Conservation (phyloP, 2,888 invertebrate species). For the Malachius bipustulatus region DNA sequence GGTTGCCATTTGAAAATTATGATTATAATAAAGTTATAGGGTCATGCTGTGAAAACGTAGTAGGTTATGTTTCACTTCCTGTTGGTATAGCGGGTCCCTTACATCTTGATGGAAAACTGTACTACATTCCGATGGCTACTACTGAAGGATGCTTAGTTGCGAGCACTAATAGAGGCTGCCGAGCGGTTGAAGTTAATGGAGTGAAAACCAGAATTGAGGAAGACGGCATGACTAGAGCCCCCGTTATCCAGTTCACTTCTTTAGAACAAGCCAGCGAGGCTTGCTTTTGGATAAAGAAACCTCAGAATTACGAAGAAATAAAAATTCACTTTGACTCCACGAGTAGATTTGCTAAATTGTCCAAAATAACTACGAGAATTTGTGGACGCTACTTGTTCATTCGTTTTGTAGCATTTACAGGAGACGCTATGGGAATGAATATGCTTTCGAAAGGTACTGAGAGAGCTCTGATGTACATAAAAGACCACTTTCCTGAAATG, state of each 20-base stretch:
- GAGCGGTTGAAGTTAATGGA: slow-evolving; percentile 70
- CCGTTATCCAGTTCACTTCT: slow-evolving; percentile 75
- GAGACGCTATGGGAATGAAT: slow-evolving; percentile 99
- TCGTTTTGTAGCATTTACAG: slow-evolving; percentile 47
- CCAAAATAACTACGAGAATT: slow-evolving; percentile 65
- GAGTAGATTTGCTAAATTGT: slow-evolving; percentile 76
- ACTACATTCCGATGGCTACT: slow-evolving; percentile 92
- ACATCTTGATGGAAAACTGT: slow-evolving; percentile 63
- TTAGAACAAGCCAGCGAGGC: slow-evolving; percentile 62
- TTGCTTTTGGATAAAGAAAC: slow-evolving; percentile 66
- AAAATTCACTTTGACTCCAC: slow-evolving; percentile 83
- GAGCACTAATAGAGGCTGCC: slow-evolving; percentile 85
- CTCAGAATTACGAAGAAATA: slow-evolving; percentile 61
- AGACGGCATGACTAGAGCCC: slow-evolving; percentile 94
- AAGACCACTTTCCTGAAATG: slow-evolving; percentile 70
- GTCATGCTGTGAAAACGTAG: slow-evolving; percentile 93
- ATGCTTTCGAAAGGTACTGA: slow-evolving; percentile 97
- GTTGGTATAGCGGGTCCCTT: slow-evolving; percentile 94
- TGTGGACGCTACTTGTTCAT: slow-evolving; percentile 81
- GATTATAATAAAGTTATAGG: slow-evolving; percentile 75
- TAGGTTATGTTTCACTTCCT: slow-evolving; percentile 91
- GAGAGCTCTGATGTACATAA: slow-evolving; percentile 62
- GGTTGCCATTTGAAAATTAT: slow-evolving; percentile 71
- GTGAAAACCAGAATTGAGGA: slow-evolving; percentile 72
- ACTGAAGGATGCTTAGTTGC: slow-evolving; percentile 97